These are phyloP conservation scores for Drosophila santomea DNA, from an alignment of 1,140 invertebrate species.

Conservation along the genomic window DNA sequence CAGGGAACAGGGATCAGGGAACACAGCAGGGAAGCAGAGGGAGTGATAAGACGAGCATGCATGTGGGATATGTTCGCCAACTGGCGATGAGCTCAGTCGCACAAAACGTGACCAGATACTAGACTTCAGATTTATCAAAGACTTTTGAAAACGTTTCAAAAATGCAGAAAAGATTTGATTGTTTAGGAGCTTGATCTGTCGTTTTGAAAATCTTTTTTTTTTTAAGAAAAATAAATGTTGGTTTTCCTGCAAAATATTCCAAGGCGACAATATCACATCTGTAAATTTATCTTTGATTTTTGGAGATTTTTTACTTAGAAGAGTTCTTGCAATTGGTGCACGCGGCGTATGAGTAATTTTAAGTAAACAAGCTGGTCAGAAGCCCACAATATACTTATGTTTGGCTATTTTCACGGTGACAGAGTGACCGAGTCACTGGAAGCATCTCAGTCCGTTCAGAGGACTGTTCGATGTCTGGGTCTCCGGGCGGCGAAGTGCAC, in stretches of 20 bases:
- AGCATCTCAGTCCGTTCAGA: slow-evolving; percentile 15
- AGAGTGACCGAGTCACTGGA: slow-evolving; percentile 12
- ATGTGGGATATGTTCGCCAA: slow-evolving; percentile 13
- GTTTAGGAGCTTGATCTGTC: too few species aligned
- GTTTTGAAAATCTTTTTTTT: background rate
- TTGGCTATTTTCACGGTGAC: background rate
- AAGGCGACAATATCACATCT: too few species aligned
- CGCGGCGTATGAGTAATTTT: too few species aligned
- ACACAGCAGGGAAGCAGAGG: slow-evolving; percentile 11
- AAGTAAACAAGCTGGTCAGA: too few species aligned
- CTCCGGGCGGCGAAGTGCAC: slow-evolving; percentile 51
- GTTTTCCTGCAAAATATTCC: too few species aligned
- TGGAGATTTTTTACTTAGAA: too few species aligned
- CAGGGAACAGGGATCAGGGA: slow-evolving; percentile 14
- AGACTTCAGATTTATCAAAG: slow-evolving; percentile 2
- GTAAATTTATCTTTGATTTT: too few species aligned
- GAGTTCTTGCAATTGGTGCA: too few species aligned
- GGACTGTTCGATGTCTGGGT: slow-evolving; percentile 10
- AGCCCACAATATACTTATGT: background rate
- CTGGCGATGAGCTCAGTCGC: slow-evolving; percentile 18
- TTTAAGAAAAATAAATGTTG: background rate
- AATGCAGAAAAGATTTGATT: background rate
- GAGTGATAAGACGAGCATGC: slow-evolving; percentile 32
- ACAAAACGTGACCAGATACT: slow-evolving; percentile 14
- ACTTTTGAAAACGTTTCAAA: too few species aligned